A percentile compares a stretch with the other conserved stretches of the same genome.
Conservation (phyloP, 2,888 invertebrate species). For the Bombylius discolor region DNA sequence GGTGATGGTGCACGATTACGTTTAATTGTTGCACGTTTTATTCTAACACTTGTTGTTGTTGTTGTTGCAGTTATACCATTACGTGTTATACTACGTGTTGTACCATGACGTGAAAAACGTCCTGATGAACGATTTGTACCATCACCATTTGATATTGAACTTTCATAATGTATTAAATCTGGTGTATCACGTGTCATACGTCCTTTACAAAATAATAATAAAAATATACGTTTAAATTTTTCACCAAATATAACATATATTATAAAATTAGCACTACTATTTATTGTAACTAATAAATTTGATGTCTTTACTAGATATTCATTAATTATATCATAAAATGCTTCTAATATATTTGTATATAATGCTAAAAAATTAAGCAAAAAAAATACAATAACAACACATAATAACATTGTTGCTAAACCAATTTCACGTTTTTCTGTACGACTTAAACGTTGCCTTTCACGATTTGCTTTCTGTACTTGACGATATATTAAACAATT, state of each 20-base stretch:
- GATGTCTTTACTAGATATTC: conserved; percentile 66
- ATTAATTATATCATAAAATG: conserved; percentile 52
- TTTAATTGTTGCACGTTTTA: conserved; percentile 24
- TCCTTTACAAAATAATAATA: conserved; percentile 62
- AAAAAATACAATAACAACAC: conserved; percentile 89
- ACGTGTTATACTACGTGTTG: conserved; percentile 31
- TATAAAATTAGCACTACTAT: conserved; percentile 94
- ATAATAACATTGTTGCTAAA: conserved; percentile 86
- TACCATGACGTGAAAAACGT: conserved; percentile 42
- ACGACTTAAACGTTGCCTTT: conserved; percentile 78
- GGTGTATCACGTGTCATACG: conserved; percentile 52
- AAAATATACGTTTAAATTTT: conserved; percentile 81
- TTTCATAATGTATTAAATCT: conserved; percentile 69
- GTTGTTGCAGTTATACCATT: neutral
- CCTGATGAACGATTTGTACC: conserved; percentile 49
- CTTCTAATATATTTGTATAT: conserved; percentile 74
- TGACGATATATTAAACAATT: conserved; percentile 85
- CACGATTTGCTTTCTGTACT: conserved; percentile 78
- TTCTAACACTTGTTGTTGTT: conserved; percentile 25
- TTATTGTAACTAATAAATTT: conserved; percentile 89
- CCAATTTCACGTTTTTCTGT: conserved; percentile 86
- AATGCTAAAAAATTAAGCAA: conserved; percentile 81
- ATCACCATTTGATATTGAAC: conserved; percentile 68
- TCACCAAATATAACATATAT: conserved; percentile 97
- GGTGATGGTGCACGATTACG: conserved; percentile 36